These are phyloP conservation scores for Anthopleura sola DNA, from an alignment of 64 coral and sea anemone species.

Conservation along the genomic window DNA sequence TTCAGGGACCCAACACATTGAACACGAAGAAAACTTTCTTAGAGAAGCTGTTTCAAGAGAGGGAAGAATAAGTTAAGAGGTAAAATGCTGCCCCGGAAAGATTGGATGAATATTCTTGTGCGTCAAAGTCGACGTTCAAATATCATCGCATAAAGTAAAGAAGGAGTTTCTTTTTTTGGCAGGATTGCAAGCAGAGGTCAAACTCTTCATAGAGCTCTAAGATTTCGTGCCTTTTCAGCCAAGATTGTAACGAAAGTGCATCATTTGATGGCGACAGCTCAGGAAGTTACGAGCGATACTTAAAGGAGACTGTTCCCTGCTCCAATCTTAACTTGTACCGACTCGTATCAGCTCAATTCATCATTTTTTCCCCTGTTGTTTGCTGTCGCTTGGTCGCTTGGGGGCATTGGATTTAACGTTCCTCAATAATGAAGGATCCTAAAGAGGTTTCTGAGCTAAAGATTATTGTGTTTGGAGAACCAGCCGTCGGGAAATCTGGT, in stretches of 20 bases:
- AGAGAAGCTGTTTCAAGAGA: not conserved
- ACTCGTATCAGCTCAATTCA: not conserved
- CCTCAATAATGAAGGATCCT: constrained; percentile 33
- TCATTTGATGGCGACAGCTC: constrained; percentile 1
- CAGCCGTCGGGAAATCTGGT: constrained; percentile 71
- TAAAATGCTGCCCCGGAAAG: not conserved
- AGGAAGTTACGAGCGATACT: not conserved
- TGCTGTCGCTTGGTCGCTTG: not conserved
- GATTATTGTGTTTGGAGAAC: constrained; percentile 50
- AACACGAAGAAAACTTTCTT: not conserved
- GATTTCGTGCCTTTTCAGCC: not conserved
- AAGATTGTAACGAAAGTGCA: not conserved
- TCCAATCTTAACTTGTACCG: not conserved
- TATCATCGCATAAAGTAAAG: not conserved
- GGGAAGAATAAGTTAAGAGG: not conserved
- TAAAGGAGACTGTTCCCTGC: not conserved
- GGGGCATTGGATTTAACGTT: not conserved
- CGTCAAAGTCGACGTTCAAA: not conserved
- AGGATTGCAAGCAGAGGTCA: constrained; percentile 2
- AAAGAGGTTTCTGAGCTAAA: constrained; percentile 33
- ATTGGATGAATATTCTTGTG: not conserved
- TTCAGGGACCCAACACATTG: not conserved
- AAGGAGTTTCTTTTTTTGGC: not conserved
- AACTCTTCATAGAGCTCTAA: not conserved
- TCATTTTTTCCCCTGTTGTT: not conserved